Evolutionary conservation across 2,888 invertebrate species (phyloP).

Genomic region (Drosophila longiperda): DNA sequence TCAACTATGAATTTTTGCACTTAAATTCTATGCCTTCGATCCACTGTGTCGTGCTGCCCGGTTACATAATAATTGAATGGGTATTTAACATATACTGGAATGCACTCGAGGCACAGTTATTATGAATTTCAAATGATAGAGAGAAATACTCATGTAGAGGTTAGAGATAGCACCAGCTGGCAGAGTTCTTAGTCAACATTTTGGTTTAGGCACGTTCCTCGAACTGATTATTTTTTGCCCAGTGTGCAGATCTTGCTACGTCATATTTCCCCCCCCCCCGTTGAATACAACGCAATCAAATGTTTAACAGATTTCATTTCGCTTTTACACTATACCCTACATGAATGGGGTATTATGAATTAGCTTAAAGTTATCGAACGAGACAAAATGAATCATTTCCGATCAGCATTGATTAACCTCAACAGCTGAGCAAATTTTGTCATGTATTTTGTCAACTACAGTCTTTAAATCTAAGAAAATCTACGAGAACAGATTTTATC

Average conservation of each 20-base stretch:
- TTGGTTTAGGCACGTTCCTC: not conserved
- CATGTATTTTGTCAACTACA: not conserved
- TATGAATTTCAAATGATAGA: not conserved
- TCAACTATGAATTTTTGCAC: not conserved
- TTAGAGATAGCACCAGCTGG: slow-evolving; percentile 3
- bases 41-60: not conserved
- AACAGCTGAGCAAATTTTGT: not conserved
- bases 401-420: not conserved
- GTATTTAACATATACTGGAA: not conserved
- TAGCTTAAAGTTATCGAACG: not conserved
- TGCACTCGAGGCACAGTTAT: not conserved
- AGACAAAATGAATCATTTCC: not conserved
- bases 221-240: slow-evolving; percentile 4
- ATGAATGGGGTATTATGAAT: not conserved
- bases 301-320: not conserved
- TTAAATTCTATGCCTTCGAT: not conserved
- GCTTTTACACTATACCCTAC: not conserved
- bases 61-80: slow-evolving; percentile 1
- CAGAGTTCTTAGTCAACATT: slow-evolving; percentile 11
- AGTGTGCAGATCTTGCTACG: not conserved
- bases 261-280: not conserved
- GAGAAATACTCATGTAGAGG: not conserved
- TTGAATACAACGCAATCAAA: not conserved
- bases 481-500: not conserved
- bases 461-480: not conserved